Evolutionary conservation across 2,888 invertebrate genomes (phyloP).

Genomic region (Drosophila birchii): DNA sequence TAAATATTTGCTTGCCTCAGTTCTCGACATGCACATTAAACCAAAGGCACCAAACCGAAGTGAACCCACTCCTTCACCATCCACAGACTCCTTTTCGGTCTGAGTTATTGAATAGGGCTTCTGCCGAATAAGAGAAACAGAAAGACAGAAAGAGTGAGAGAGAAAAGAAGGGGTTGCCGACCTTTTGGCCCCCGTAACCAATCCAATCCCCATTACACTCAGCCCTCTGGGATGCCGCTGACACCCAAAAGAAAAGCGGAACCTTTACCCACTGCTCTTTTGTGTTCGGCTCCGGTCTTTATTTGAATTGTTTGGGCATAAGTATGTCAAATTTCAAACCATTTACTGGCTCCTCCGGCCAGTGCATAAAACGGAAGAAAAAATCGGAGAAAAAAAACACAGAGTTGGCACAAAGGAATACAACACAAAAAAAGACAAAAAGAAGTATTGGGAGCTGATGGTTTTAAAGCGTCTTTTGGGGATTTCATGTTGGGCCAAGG

Average conservation of each 20-base stretch:
- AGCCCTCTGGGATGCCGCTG: slow-evolving; percentile 27
- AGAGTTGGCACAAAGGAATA: background rate
- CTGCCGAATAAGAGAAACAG: slow-evolving; percentile 1
- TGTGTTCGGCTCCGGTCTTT: slow-evolving; percentile 63
- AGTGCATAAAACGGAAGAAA: slow-evolving; percentile 42
- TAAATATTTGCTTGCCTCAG: slow-evolving; percentile 79
- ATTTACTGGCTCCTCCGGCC: slow-evolving; percentile 46
- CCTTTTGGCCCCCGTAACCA: slow-evolving; percentile 54
- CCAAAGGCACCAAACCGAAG: slow-evolving; percentile 35
- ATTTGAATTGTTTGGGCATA: slow-evolving; percentile 76
- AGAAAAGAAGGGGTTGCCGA: slow-evolving; percentile 59
- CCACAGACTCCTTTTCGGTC: slow-evolving; percentile 5
- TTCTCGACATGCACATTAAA: slow-evolving; percentile 70
- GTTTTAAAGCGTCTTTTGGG: slow-evolving; percentile 45
- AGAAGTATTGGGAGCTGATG: slow-evolving; percentile 32
- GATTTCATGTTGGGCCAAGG: slow-evolving; percentile 26
- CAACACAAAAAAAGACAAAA: background rate
- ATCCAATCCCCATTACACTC: slow-evolving; percentile 19
- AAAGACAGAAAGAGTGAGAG: too few species aligned
- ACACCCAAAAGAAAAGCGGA: slow-evolving; percentile 39
- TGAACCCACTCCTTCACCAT: slow-evolving; percentile 3
- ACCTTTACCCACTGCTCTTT: slow-evolving; percentile 56
- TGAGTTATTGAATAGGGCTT: slow-evolving; percentile 66
- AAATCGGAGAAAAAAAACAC: background rate
- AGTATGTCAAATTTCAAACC: slow-evolving; percentile 80